Conservation (phyloP, 2,113 vertebrate genomes). For the Solea solea region DNA sequence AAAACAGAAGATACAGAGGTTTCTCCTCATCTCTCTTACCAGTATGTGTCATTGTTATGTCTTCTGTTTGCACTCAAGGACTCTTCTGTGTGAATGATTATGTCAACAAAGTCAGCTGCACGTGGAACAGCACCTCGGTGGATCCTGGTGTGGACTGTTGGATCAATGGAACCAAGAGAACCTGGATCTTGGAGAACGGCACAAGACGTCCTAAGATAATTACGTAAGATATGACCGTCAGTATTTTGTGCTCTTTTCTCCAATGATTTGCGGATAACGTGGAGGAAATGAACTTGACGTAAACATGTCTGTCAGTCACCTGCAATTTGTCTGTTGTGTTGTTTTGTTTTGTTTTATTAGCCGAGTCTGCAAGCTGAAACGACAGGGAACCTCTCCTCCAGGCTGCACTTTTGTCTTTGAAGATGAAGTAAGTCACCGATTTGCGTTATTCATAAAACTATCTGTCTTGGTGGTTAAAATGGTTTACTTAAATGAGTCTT, state of each 20-base stretch:
- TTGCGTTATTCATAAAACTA: not conserved
- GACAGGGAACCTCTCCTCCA: not conserved
- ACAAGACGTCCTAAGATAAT: rapidly evolving
- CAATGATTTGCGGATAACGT: not conserved
- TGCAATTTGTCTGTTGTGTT: not conserved
- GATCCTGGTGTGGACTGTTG: slow-evolving; percentile 37
- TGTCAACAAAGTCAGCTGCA: slow-evolving; percentile 66
- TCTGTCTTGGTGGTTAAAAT: not conserved
- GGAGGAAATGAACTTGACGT: not conserved
- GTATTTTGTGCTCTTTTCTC: not conserved
- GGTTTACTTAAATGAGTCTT: not conserved
- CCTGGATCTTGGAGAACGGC: rapidly evolving
- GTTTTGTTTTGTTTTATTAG: slow-evolving; percentile 26
- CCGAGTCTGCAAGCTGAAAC: slow-evolving; percentile 56
- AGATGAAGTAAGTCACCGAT: slow-evolving; percentile 25
- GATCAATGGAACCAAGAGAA: slow-evolving; percentile 8
- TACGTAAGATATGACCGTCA: slow-evolving; percentile 12
- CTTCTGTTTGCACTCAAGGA: slow-evolving; percentile 33
- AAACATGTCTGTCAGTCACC: not conserved
- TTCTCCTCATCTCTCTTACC: not conserved
- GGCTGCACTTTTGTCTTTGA: slow-evolving; percentile 71
- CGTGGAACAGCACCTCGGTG: slow-evolving; percentile 24
- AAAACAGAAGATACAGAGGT: too few species aligned
- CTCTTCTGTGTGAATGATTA: slow-evolving; percentile 72
- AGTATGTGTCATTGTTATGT: slow-evolving; percentile 1